Evolutionary conservation across 1,140 invertebrate species (phyloP).

Genomic region (Dryas iulia): DNA sequence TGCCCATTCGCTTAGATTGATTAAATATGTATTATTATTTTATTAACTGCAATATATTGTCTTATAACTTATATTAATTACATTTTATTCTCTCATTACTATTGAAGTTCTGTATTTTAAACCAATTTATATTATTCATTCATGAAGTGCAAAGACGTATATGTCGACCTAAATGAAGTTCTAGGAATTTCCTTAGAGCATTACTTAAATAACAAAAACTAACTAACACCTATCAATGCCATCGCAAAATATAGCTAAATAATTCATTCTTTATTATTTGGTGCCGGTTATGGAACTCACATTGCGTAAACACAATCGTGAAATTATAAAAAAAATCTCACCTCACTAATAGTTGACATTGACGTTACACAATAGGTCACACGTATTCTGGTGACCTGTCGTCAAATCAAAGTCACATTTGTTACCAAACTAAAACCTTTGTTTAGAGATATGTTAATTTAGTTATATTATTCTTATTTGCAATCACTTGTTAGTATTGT

Average conservation of each 20-base stretch:
- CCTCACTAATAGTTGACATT: slow-evolving; percentile 28
- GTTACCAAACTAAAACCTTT: slow-evolving; percentile 50
- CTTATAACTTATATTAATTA: no score
- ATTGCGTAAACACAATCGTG: slow-evolving; percentile 14
- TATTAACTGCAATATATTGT: no score
- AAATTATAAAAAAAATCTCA: slow-evolving; percentile 18
- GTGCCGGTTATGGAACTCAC: neutral
- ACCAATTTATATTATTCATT: no score
- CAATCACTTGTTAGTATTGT: neutral
- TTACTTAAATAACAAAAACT: no score
- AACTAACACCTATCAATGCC: neutral
- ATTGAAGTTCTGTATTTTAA: no score
- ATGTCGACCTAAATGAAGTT: no score
- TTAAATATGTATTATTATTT: no score
- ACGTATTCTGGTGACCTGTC: slow-evolving; percentile 32
- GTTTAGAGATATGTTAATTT: slow-evolving; percentile 19
- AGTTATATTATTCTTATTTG: slow-evolving; percentile 4
- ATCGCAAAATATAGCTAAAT: neutral
- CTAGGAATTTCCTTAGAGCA: no score
- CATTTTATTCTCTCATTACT: no score
- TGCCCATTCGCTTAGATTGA: no score
- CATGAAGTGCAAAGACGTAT: no score
- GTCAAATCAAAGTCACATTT: slow-evolving; percentile 50
- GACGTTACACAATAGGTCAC: slow-evolving; percentile 39
- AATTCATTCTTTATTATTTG: neutral